Conservation (phyloP, 2,888 invertebrate genomes). For the Silvanus unidentatus region DNA sequence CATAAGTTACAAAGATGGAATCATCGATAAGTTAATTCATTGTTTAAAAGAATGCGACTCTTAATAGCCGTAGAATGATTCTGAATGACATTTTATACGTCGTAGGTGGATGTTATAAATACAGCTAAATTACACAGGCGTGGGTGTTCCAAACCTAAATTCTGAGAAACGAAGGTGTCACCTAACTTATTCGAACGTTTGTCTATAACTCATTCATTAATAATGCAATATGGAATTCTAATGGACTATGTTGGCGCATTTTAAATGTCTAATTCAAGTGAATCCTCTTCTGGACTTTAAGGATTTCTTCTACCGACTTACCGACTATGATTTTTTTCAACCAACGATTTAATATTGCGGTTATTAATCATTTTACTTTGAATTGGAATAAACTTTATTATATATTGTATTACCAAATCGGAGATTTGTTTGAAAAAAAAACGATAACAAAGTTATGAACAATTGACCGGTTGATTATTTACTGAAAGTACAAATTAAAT, state of each 20-base stretch:
- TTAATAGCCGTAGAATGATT: constrained; percentile 1
- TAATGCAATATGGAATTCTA: neutral
- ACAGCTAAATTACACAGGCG: constrained; percentile 33
- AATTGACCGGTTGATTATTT: constrained; percentile 1
- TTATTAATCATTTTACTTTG: too few species aligned
- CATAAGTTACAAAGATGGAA: too few species aligned
- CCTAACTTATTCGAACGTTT: constrained; percentile 10
- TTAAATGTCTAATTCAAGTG: too few species aligned
- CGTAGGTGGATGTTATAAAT: constrained; percentile 37
- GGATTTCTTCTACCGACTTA: too few species aligned
- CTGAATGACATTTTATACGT: constrained; percentile 5
- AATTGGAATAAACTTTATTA: too few species aligned
- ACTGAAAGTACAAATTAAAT: constrained; percentile 7
- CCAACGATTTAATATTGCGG: too few species aligned
- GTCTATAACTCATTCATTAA: constrained; percentile 10
- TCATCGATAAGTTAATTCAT: neutral
- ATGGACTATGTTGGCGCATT: too few species aligned
- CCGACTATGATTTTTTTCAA: too few species aligned
- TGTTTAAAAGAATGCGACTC: constrained; percentile 1
- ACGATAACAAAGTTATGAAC: too few species aligned
- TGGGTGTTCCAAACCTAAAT: constrained; percentile 33
- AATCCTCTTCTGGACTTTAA: too few species aligned
- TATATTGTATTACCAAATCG: too few species aligned
- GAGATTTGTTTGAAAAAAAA: too few species aligned
- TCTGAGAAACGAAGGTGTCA: constrained; percentile 34